Conservation (phyloP, 2,888 invertebrate genomes). For the Deilephila porcellus region DNA sequence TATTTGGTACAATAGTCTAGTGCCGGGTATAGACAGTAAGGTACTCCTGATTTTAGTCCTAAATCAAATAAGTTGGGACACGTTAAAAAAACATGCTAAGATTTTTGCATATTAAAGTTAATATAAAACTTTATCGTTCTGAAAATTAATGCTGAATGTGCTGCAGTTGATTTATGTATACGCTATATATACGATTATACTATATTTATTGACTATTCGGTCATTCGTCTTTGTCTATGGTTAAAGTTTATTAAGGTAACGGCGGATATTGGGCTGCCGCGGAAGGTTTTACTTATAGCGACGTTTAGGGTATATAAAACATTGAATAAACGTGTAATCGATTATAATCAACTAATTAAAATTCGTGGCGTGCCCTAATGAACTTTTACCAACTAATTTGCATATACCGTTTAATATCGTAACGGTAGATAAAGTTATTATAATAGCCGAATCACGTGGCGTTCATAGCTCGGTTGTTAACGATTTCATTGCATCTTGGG, state of each 20-base stretch:
- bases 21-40: neutral
- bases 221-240: no score
- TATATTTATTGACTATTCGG: no score
- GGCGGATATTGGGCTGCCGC: neutral
- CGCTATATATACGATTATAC: no score
- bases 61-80: neutral
- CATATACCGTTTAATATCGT: conserved; percentile 16
- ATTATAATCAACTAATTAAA: conserved; percentile 23
- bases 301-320: neutral
- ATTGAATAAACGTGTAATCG: conserved; percentile 1
- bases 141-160: no score
- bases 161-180: no score
- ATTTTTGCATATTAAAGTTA: no score
- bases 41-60: neutral
- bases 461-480: neutral
- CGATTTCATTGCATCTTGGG: no score
- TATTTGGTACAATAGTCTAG: no score
- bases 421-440: conserved; percentile 12
- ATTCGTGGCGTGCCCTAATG: conserved; percentile 25
- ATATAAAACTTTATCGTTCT: no score
- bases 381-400: conserved; percentile 20
- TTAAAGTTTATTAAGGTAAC: neutral
- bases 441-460: neutral
- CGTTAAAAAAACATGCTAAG: no score
- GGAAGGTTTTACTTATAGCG: conserved; percentile 1